Evolutionary conservation across 2,113 vertebrate genomes (phyloP).

Genomic region (mouse (Mus musculus)): GRCm39 chr9:122478001-122478500

Average conservation of each 20-base stretch:
- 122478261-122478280: background rate
- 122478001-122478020: background rate
- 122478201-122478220: background rate
- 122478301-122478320: background rate
- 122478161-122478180: background rate
- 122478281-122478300: background rate
- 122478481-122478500: too few relatives aligned
- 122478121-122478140: background rate
- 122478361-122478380: too few relatives aligned
- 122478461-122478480: too few relatives aligned
- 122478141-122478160: background rate
- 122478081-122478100: background rate
- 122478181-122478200: background rate
- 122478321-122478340: too few relatives aligned
- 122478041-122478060: background rate
- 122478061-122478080: background rate
- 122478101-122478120: background rate
- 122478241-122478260: background rate
- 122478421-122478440: too few relatives aligned
- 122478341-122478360: too few relatives aligned
- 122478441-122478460: too few relatives aligned
- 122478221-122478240: background rate
- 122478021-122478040: background rate
- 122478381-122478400: too few relatives aligned
- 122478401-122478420: too few relatives aligned